phyloP scores from a whole-genome alignment of 2,888 invertebrate genomes.

The Rotaria sp. region DNA sequence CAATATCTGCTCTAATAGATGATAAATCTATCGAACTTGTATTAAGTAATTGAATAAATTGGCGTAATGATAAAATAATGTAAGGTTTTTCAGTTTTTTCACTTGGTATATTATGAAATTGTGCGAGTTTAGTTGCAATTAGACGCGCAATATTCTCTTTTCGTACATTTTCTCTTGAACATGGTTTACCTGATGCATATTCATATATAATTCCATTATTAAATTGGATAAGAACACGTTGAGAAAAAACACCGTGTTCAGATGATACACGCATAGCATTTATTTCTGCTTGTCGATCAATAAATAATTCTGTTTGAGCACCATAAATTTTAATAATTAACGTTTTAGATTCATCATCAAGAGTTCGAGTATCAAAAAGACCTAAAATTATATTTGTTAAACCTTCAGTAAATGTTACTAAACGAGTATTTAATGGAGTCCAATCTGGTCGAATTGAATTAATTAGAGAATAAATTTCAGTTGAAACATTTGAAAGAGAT shows the following conservation, averaged over 20 bases:
- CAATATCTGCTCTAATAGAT: background rate
- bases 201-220: conserved; percentile 42
- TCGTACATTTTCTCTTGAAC: conserved; percentile 32
- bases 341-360: background rate
- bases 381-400: background rate
- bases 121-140: background rate
- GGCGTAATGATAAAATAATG: background rate
- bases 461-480: background rate
- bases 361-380: background rate
- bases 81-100: background rate
- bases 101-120: background rate
- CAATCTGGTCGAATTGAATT: background rate
- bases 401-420: background rate
- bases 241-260: background rate
- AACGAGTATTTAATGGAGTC: background rate
- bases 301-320: conserved; percentile 48
- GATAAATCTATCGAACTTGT: background rate
- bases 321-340: conserved; percentile 50
- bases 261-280: conserved; percentile 33
- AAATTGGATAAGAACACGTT: conserved; percentile 37
- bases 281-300: conserved; percentile 45
- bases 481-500: background rate
- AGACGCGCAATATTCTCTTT: conserved; percentile 30
- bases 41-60: background rate
- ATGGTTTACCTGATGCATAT: conserved; percentile 39